Conservation (phyloP, 2,113 vertebrate species). For the Antigone vipio region DNA sequence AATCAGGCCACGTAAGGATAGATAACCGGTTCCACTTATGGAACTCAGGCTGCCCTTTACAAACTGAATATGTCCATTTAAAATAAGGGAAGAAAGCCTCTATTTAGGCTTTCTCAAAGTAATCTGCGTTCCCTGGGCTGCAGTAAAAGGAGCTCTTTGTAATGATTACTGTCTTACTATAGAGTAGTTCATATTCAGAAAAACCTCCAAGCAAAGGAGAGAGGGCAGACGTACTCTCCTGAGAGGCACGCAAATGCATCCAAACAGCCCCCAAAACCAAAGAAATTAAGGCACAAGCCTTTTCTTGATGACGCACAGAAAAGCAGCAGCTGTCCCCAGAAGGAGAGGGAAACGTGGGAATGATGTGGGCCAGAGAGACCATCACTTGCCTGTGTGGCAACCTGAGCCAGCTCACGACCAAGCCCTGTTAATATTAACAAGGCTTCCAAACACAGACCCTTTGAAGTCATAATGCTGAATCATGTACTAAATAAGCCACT, state of each 20-base stretch:
- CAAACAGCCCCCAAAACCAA: neutral
- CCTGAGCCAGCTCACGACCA: neutral
- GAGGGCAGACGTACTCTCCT: no score
- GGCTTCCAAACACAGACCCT: neutral
- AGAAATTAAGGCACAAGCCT: neutral
- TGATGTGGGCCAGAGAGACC: neutral
- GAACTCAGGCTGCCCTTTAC: neutral
- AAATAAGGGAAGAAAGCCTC: neutral
- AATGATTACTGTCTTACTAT: neutral
- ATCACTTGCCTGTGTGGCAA: neutral
- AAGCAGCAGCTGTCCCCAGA: neutral
- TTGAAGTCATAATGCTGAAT: rapidly evolving
- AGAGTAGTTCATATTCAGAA: neutral
- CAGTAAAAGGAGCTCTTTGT: neutral
- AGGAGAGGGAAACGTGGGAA: rapidly evolving
- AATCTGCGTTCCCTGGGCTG: neutral
- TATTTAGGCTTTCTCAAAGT: neutral
- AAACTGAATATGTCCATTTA: neutral
- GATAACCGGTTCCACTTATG: rapidly evolving
- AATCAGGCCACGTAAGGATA: neutral
- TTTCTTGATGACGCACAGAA: neutral
- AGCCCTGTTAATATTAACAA: neutral
- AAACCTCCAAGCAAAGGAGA: neutral
- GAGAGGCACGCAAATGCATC: neutral
- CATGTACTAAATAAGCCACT: neutral